Evolutionary conservation across 2,113 vertebrate species (phyloP).

Genomic region (Calidris pugnax): DNA sequence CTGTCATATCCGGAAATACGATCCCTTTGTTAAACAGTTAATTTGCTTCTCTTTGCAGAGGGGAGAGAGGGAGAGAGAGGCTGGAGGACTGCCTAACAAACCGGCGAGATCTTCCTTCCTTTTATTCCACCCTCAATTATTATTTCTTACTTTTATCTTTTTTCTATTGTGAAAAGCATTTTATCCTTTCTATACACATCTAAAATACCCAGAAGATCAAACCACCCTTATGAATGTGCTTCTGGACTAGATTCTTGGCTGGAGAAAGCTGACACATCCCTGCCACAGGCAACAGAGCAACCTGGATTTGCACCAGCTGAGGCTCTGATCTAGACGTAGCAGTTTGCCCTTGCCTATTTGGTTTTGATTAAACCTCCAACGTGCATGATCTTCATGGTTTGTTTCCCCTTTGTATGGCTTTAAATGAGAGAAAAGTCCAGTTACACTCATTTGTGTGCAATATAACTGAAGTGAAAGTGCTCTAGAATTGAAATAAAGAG

Average conservation of each 20-base stretch:
- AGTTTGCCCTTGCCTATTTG: not conserved
- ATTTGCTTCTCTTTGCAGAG: conserved; percentile 18
- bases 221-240: not conserved
- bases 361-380: not conserved
- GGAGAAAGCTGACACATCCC: not conserved
- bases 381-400: not conserved
- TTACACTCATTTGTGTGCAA: not conserved
- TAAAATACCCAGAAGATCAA: not conserved
- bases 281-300: not conserved
- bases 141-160: not conserved
- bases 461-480: not conserved
- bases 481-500: not conserved
- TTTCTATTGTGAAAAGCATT: not conserved
- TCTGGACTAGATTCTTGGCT: not conserved
- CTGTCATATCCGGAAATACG: conserved; percentile 66
- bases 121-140: not conserved
- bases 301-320: not conserved
- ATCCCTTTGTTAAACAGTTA: conserved; percentile 51
- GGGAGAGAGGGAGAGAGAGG: not conserved
- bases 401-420: not conserved
- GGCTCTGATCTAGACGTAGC: not conserved
- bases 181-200: not conserved
- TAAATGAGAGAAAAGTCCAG: not conserved
- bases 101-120: not conserved
- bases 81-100: not conserved